Evolutionary conservation across 2,113 vertebrate genomes (phyloP).

Genomic region (Bos indicus): DNA sequence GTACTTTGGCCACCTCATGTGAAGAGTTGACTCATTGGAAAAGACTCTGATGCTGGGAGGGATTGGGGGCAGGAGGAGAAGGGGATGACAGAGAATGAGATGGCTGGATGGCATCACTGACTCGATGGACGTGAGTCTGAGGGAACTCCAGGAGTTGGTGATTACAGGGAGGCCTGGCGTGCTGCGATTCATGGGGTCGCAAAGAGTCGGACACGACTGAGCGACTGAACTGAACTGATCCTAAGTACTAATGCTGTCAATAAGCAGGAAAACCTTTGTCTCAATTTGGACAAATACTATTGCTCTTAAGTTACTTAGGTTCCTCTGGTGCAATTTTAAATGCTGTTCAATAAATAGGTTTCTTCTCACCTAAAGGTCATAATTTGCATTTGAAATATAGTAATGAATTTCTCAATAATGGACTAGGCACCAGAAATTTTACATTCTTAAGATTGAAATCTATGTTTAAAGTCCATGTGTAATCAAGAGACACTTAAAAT

Average conservation of each 20-base stretch:
- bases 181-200: too few relatives aligned
- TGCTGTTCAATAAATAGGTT: not conserved
- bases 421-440: not conserved
- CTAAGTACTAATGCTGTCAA: not conserved
- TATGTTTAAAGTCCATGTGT: not conserved
- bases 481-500: not conserved
- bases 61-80: too few relatives aligned
- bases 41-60: too few relatives aligned
- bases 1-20: too few relatives aligned
- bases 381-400: not conserved
- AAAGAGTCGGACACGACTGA: too few relatives aligned
- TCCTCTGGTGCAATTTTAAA: not conserved
- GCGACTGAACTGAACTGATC: not conserved
- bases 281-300: not conserved
- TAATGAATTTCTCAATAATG: not conserved
- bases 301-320: not conserved
- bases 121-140: too few relatives aligned
- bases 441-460: conserved; percentile 16
- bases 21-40: too few relatives aligned
- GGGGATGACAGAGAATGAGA: too few relatives aligned
- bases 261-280: not conserved
- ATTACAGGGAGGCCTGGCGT: too few relatives aligned
- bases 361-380: not conserved
- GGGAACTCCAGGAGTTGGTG: too few relatives aligned
- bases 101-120: too few relatives aligned